These are phyloP conservation scores for Bucorvus abyssinicus DNA, from an alignment of 2,797 vertebrate species.

Conservation along the genomic window DNA sequence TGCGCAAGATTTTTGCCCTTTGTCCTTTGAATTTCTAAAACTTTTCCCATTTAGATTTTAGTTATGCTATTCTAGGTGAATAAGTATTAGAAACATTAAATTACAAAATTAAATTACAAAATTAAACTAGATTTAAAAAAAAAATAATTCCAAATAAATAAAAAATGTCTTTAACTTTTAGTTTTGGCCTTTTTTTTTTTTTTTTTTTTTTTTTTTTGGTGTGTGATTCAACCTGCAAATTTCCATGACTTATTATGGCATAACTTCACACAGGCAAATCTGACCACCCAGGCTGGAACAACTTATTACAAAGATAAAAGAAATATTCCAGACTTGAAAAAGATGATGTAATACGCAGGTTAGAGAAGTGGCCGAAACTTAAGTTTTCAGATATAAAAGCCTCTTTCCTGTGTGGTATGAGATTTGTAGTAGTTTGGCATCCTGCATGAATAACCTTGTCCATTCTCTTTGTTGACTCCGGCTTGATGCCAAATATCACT, in stretches of 20 bases:
- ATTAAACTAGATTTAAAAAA: neutral
- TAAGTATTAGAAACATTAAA: neutral
- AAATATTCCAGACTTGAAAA: neutral
- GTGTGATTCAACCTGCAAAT: neutral
- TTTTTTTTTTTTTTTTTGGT: too few species aligned
- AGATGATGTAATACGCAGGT: neutral
- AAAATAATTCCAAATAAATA: neutral
- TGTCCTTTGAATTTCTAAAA: neutral
- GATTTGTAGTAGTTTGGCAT: neutral
- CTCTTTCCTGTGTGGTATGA: neutral
- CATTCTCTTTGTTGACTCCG: conserved; percentile 24
- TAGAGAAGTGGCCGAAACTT: neutral
- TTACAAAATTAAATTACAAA: neutral
- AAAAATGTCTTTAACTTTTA: neutral
- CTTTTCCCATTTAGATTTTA: neutral
- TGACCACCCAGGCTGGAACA: neutral
- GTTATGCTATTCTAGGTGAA: neutral
- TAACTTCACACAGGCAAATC: neutral
- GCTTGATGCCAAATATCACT: neutral
- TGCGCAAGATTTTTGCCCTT: neutral
- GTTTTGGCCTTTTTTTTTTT: neutral
- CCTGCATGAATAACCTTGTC: neutral
- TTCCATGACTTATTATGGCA: neutral
- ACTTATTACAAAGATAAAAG: neutral
- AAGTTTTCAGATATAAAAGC: neutral